Conservation (phyloP, 2,888 invertebrate species). For the Oxycera nigricornis region DNA sequence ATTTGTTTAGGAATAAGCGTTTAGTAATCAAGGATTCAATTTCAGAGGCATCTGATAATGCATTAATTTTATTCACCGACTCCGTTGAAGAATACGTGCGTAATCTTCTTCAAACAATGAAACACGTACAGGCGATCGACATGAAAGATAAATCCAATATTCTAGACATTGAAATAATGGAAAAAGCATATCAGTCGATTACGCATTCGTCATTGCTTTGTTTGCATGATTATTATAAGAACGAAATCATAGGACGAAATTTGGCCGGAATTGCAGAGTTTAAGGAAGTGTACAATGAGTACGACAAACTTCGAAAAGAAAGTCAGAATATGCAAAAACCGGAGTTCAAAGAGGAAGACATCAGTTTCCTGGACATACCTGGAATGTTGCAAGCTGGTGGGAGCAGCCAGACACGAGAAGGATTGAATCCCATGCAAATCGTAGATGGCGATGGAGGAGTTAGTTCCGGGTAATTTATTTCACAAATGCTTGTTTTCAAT, state of each 20-base stretch:
- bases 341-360: slow-evolving; percentile 57
- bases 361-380: slow-evolving; percentile 56
- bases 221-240: slow-evolving; percentile 60
- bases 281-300: slow-evolving; percentile 57
- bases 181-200: slow-evolving; percentile 56
- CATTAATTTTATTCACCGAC: slow-evolving; percentile 56
- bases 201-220: slow-evolving; percentile 57
- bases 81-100: slow-evolving; percentile 58
- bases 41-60: slow-evolving; percentile 57
- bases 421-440: slow-evolving; percentile 31
- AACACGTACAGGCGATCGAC: slow-evolving; percentile 51
- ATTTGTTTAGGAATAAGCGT: background rate
- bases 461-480: slow-evolving; percentile 4
- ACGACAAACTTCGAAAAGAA: slow-evolving; percentile 60
- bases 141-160: slow-evolving; percentile 49
- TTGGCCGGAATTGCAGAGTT: slow-evolving; percentile 58
- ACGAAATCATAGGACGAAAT: slow-evolving; percentile 57
- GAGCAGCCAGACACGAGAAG: slow-evolving; percentile 44
- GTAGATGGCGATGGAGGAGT: slow-evolving; percentile 4
- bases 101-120: slow-evolving; percentile 53
- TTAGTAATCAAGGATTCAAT: background rate
- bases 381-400: slow-evolving; percentile 33
- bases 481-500: no score
- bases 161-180: slow-evolving; percentile 53
- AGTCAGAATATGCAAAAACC: slow-evolving; percentile 59